A percentile compares a stretch with the other conserved stretches of the same genome.
Evolutionary conservation across 2,797 vertebrate genomes (phyloP).

Genomic region (Loris lydekkerianus): DNA sequence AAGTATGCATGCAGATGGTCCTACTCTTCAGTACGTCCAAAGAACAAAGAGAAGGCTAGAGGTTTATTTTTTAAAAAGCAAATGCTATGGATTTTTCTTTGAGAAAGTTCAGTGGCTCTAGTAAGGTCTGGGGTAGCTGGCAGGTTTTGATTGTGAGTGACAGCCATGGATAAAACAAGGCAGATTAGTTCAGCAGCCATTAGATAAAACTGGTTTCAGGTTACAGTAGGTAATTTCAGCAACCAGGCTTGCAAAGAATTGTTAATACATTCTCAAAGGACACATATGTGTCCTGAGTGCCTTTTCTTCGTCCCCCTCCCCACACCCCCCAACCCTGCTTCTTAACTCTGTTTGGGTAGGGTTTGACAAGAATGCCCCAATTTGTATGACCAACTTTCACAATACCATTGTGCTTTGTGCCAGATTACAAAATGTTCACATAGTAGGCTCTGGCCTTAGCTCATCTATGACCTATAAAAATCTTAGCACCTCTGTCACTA

Average conservation of each 20-base stretch:
- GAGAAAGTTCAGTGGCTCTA: background rate
- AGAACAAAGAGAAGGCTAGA: background rate
- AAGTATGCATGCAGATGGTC: background rate
- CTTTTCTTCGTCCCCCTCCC: background rate
- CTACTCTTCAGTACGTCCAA: background rate
- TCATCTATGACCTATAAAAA: conserved; percentile 55
- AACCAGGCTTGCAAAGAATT: background rate
- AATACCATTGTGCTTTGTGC: background rate
- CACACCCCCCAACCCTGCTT: background rate
- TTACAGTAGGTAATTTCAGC: background rate
- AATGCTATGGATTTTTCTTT: background rate
- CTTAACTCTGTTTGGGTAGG: background rate
- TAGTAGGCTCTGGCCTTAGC: background rate
- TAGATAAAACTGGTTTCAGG: background rate
- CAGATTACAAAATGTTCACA: background rate
- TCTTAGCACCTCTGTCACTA: conserved; percentile 49
- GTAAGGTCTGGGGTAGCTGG: background rate
- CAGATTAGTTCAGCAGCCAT: background rate
- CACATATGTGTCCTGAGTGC: background rate
- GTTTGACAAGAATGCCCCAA: background rate
- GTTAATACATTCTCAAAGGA: background rate
- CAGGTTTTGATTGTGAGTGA: background rate
- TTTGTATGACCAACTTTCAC: background rate
- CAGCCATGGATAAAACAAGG: background rate
- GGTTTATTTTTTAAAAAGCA: background rate